phyloP scores from a whole-genome alignment of 2,797 vertebrate genomes.

The Falco novaeseelandiae region DNA sequence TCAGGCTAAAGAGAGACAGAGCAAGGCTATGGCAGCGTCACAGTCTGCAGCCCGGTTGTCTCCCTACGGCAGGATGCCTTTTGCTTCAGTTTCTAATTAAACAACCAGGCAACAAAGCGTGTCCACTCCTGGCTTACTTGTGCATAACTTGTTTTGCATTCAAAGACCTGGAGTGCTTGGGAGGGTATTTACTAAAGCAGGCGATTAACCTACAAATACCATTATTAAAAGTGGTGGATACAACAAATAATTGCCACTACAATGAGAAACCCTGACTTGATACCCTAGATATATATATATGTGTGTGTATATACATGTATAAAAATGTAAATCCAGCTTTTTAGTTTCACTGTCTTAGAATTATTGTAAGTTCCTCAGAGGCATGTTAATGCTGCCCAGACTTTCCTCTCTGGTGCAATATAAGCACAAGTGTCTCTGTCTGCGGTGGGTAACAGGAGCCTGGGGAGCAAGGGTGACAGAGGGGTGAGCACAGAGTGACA shows the following conservation, averaged over 20 bases:
- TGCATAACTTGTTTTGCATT: not conserved
- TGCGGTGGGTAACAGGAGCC: not conserved
- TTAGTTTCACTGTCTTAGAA: not conserved
- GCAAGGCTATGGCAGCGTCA: not conserved
- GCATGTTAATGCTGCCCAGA: not conserved
- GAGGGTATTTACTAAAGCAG: not conserved
- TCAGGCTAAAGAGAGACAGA: conserved; percentile 49
- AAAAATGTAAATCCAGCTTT: not conserved
- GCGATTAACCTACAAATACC: not conserved
- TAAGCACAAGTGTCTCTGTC: not conserved
- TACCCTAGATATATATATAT: not conserved
- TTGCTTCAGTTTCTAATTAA: conserved; percentile 57
- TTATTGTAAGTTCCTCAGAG: not conserved
- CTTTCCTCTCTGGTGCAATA: not conserved
- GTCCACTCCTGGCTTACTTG: conserved; percentile 23
- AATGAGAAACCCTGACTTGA: not conserved
- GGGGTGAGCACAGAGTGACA: not conserved
- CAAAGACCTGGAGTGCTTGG: not conserved
- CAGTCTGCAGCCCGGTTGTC: not conserved
- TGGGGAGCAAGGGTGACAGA: accelerated
- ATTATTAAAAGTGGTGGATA: not conserved
- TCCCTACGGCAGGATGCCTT: conserved; percentile 30
- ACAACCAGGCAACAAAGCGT: conserved; percentile 24
- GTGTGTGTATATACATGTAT: no score
- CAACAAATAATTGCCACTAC: not conserved